A percentile compares a stretch with the other conserved stretches of the same genome.
Conservation (phyloP, 2,113 vertebrate genomes). For the Forbesichthys papilliferus region DNA sequence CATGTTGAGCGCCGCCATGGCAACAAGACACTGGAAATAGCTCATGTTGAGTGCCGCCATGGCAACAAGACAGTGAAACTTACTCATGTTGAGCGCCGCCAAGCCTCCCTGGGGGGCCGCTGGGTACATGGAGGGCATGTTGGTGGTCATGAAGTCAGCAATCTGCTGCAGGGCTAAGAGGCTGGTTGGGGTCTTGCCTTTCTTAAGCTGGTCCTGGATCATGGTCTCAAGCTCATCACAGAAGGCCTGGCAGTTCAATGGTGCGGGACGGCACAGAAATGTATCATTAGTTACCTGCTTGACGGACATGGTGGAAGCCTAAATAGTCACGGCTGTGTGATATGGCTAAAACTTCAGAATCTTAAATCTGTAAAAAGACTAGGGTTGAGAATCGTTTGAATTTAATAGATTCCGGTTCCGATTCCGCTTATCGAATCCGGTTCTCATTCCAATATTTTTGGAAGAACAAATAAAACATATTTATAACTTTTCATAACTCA, state of each 20-base stretch:
- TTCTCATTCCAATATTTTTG: too few relatives aligned
- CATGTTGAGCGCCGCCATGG: conserved; percentile 93
- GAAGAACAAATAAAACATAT: too few relatives aligned
- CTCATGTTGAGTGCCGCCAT: conserved; percentile 93
- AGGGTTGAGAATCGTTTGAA: too few relatives aligned
- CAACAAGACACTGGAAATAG: too few relatives aligned
- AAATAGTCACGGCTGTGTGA: too few relatives aligned
- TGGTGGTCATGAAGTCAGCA: conserved; percentile 96
- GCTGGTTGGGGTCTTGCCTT: conserved; percentile 95
- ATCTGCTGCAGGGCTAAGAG: conserved; percentile 96
- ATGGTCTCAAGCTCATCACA: conserved; percentile 97
- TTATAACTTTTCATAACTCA: too few relatives aligned
- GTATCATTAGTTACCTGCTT: too few relatives aligned
- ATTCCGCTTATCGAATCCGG: too few relatives aligned
- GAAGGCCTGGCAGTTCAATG: conserved; percentile 82
- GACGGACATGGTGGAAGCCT: too few relatives aligned
- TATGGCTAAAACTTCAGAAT: too few relatives aligned
- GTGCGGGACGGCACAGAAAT: background rate
- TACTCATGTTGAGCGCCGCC: conserved; percentile 97
- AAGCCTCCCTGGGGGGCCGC: conserved; percentile 94
- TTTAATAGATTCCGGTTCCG: too few relatives aligned
- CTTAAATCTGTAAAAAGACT: too few relatives aligned
- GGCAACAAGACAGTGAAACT: conserved; percentile 57
- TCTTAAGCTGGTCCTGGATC: conserved; percentile 98
- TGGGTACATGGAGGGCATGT: conserved; percentile 91